Percentiles rank a stretch among this genome's conserved stretches.
These are phyloP conservation scores for Distichodus sexfasciatus DNA, from an alignment of 2,797 vertebrate species.

Conservation along the genomic window DNA sequence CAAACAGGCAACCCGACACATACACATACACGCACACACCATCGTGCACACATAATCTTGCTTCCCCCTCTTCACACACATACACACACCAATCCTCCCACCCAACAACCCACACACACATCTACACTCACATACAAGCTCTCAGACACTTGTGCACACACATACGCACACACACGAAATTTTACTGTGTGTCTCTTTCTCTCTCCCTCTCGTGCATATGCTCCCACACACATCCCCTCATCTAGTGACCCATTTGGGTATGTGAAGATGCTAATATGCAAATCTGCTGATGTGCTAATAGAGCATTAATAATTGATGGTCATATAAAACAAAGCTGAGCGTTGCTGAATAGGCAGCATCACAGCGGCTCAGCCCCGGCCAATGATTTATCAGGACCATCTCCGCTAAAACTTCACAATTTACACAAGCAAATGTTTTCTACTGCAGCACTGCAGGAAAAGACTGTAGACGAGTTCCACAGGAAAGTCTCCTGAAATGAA, in stretches of 20 bases:
- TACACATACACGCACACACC: background rate
- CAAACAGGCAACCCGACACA: constrained; percentile 19
- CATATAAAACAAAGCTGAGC: constrained; percentile 60
- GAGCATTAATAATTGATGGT: constrained; percentile 75
- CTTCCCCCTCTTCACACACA: too few species aligned
- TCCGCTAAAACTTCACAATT: constrained; percentile 69
- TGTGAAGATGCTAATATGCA: constrained; percentile 27
- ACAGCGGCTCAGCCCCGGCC: constrained; percentile 58
- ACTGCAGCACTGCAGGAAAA: constrained; percentile 45
- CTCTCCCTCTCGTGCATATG: background rate
- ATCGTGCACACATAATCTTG: background rate
- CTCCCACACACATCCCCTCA: constrained; percentile 33
- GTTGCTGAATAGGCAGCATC: constrained; percentile 72
- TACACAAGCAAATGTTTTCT: constrained; percentile 71
- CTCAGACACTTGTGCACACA: too few species aligned
- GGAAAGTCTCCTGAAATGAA: background rate
- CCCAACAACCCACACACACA: too few species aligned
- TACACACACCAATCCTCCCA: too few species aligned
- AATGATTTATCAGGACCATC: constrained; percentile 74
- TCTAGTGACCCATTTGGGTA: constrained; percentile 48
- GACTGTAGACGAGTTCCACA: background rate
- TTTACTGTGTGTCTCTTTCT: constrained; percentile 9
- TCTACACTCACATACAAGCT: too few species aligned
- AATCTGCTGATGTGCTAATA: constrained; percentile 67
- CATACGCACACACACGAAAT: too few species aligned